phyloP scores from a whole-genome alignment of 2,797 vertebrate species.

The Champsocephalus gunnari region DNA sequence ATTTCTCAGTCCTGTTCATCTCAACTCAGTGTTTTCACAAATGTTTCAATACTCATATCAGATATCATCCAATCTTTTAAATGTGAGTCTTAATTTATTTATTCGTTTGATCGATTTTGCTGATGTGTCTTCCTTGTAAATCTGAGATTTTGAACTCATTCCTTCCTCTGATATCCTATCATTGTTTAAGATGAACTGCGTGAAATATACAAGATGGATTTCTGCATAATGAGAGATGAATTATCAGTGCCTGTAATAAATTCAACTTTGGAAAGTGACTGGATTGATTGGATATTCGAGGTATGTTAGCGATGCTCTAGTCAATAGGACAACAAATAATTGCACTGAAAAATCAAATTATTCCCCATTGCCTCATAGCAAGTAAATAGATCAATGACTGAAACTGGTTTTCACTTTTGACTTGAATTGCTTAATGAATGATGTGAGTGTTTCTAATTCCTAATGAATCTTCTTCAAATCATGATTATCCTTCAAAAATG shows the following conservation, averaged over 20 bases:
- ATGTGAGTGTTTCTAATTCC: constrained; percentile 10
- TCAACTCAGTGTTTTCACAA: not conserved
- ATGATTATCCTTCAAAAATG: constrained; percentile 10
- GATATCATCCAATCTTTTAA: constrained; percentile 23
- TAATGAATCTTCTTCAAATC: constrained; percentile 17
- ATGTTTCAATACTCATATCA: constrained; percentile 17
- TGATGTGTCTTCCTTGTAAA: constrained; percentile 36
- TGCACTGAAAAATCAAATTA: constrained; percentile 43
- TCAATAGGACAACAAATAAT: constrained; percentile 21
- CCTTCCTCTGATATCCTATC: constrained; percentile 19
- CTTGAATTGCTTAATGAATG: constrained; percentile 1
- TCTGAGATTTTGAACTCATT: constrained; percentile 23
- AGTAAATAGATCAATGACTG: not conserved
- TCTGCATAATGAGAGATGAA: constrained; percentile 72
- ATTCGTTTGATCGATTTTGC: constrained; percentile 24
- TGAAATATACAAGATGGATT: constrained; percentile 25
- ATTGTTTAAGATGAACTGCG: constrained; percentile 21
- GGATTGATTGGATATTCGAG: constrained; percentile 29
- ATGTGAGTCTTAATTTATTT: constrained; percentile 56
- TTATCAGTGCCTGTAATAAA: constrained; percentile 84
- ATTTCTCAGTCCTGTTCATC: not conserved
- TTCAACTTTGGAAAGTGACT: constrained; percentile 71
- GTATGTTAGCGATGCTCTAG: not conserved
- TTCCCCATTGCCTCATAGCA: not conserved
- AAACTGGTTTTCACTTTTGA: constrained; percentile 10